A percentile compares a stretch with the other conserved stretches of the same genome.
phyloP scores from a whole-genome alignment of 2,113 vertebrate genomes.

The Microcebus murinus region DNA sequence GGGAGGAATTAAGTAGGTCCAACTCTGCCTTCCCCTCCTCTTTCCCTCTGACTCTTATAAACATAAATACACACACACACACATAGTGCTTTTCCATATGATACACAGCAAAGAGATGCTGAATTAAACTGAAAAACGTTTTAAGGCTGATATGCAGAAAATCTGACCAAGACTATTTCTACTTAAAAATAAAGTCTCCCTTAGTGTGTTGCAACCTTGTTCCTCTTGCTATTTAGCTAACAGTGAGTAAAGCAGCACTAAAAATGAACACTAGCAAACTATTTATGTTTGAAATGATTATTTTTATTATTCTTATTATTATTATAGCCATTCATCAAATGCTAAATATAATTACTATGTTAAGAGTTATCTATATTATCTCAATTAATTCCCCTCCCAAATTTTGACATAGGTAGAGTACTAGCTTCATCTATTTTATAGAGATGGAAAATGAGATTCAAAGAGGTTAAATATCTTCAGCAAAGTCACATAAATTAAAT shows the following conservation, averaged over 20 bases:
- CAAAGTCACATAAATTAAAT: constrained; percentile 1
- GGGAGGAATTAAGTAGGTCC: background rate
- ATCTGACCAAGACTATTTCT: background rate
- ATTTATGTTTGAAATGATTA: background rate
- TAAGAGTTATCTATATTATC: background rate
- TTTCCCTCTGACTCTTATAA: background rate
- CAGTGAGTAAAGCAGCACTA: background rate
- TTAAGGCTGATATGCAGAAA: background rate
- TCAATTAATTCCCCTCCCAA: background rate
- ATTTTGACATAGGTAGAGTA: background rate
- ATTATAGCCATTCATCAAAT: background rate
- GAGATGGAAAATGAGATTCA: background rate
- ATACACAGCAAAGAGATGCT: background rate
- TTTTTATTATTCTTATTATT: background rate
- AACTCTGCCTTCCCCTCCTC: background rate
- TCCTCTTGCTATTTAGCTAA: background rate
- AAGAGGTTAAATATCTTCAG: background rate
- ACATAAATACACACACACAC: too few species aligned
- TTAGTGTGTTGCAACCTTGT: background rate
- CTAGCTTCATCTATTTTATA: background rate
- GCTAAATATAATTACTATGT: background rate
- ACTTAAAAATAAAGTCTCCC: background rate
- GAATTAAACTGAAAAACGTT: background rate
- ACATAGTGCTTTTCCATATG: background rate
- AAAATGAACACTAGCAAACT: background rate